These are phyloP conservation scores for Plagiodera versicolora DNA, from an alignment of 2,888 invertebrate species.

Conservation along the genomic window DNA sequence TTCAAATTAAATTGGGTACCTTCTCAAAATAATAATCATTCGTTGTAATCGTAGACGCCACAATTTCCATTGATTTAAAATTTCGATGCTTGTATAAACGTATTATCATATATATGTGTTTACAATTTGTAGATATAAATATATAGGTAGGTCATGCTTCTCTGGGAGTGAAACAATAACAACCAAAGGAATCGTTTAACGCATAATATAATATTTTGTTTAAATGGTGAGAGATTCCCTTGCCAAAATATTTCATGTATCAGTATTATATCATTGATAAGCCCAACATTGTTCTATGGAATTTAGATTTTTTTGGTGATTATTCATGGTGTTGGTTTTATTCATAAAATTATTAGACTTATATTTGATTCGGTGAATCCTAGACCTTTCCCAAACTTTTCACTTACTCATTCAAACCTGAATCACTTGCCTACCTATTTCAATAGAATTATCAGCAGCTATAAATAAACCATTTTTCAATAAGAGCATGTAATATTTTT, in stretches of 20 bases:
- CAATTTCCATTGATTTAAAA: conserved; percentile 22
- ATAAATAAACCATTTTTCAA: neutral
- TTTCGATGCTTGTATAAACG: neutral
- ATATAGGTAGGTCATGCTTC: neutral
- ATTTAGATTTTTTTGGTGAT: neutral
- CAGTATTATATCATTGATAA: too few relatives aligned
- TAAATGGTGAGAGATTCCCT: too few relatives aligned
- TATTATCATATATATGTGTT: conserved; percentile 16
- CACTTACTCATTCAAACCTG: neutral
- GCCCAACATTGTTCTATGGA: too few relatives aligned
- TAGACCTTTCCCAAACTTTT: conserved; percentile 4
- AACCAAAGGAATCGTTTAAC: neutral
- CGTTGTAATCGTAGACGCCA: conserved; percentile 37
- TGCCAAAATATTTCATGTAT: too few relatives aligned
- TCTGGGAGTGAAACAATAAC: neutral
- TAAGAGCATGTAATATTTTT: neutral
- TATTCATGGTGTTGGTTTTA: too few relatives aligned
- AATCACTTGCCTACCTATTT: conserved; percentile 12
- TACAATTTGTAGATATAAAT: conserved; percentile 24
- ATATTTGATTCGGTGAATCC: neutral
- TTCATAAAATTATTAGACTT: too few relatives aligned
- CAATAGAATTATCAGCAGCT: neutral
- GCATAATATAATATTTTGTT: too few relatives aligned
- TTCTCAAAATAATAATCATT: conserved; percentile 21
- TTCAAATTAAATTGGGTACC: conserved; percentile 29